A percentile compares a stretch with the other conserved stretches of the same genome.
Conservation (phyloP, 2,888 invertebrate species). For the Eudemis profundana region DNA sequence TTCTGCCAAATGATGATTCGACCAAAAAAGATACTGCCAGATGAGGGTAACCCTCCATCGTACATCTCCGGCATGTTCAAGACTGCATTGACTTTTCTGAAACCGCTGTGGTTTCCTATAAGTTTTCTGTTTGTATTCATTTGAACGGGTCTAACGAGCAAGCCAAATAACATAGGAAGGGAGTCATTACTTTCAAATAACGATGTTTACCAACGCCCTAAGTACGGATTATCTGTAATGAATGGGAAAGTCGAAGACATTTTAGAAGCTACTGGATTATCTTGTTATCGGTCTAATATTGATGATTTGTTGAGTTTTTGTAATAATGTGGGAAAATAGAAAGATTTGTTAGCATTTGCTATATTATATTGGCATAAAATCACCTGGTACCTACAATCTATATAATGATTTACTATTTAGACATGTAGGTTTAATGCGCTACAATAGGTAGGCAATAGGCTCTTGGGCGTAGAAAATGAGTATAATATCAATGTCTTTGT, state of each 20-base stretch:
- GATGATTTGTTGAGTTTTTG: slow-evolving; percentile 21
- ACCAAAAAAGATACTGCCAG: too few species aligned
- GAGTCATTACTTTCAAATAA: slow-evolving; percentile 40
- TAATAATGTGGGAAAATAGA: slow-evolving; percentile 4
- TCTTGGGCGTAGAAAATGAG: too few species aligned
- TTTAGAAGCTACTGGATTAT: slow-evolving; percentile 33
- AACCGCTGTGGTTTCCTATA: slow-evolving; percentile 60
- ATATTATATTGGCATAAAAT: too few species aligned
- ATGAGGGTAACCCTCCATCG: too few species aligned
- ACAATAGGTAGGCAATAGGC: too few species aligned
- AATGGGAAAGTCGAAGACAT: slow-evolving; percentile 42
- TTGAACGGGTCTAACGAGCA: slow-evolving; percentile 41
- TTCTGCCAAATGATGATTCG: too few species aligned
- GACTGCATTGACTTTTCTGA: slow-evolving; percentile 47
- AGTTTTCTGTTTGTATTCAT: slow-evolving; percentile 56
- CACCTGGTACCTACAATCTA: too few species aligned
- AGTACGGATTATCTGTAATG: slow-evolving; percentile 40
- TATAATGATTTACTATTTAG: too few species aligned
- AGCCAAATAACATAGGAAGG: slow-evolving; percentile 41
- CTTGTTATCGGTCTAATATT: slow-evolving; percentile 37
- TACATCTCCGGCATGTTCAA: slow-evolving; percentile 12
- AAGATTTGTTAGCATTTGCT: neutral
- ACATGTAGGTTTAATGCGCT: too few species aligned
- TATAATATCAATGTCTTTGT: too few species aligned
- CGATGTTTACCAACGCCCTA: slow-evolving; percentile 42